Evolutionary conservation across 53 echinoderm and acorn worm species (phyloP).

Genomic region (Apostichopus leukothele): DNA sequence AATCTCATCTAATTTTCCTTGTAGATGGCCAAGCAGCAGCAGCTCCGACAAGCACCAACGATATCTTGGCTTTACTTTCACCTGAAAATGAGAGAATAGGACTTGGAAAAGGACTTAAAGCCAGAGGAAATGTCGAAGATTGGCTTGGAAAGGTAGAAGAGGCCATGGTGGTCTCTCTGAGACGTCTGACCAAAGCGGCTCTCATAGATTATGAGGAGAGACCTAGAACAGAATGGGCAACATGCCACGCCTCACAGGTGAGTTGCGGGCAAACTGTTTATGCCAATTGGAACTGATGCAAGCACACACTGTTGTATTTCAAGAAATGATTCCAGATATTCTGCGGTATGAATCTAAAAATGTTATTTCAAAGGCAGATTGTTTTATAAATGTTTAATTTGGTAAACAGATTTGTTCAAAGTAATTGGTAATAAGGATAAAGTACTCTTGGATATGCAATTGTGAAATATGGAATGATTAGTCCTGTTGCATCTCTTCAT

Average conservation of each 20-base stretch:
- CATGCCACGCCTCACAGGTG: constrained; percentile 87
- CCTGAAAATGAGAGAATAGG: constrained; percentile 94
- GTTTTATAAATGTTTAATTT: too few relatives aligned
- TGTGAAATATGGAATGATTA: not conserved
- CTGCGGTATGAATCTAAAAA: too few relatives aligned
- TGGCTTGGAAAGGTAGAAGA: constrained; percentile 97
- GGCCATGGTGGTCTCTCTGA: constrained; percentile 83
- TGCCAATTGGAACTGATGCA: too few relatives aligned
- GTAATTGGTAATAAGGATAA: too few relatives aligned
- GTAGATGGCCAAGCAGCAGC: constrained; percentile 39
- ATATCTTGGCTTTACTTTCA: constrained; percentile 91
- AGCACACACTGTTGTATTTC: too few relatives aligned
- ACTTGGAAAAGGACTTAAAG: constrained; percentile 96
- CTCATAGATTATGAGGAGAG: constrained; percentile 79
- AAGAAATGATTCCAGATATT: too few relatives aligned
- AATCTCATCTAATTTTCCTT: not conserved
- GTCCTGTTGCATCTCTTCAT: not conserved
- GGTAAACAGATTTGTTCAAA: too few relatives aligned
- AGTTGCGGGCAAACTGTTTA: not conserved
- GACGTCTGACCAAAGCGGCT: constrained; percentile 86
- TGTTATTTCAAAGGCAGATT: too few relatives aligned
- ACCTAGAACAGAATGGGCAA: constrained; percentile 88
- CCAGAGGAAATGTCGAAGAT: constrained; percentile 98
- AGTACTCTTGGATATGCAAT: not conserved
- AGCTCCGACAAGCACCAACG: constrained; percentile 87